Percentiles rank a stretch among this genome's conserved stretches.
These are phyloP conservation scores for Anarhynchus alexandrinus DNA, from an alignment of 2,113 vertebrate genomes.

Conservation along the genomic window DNA sequence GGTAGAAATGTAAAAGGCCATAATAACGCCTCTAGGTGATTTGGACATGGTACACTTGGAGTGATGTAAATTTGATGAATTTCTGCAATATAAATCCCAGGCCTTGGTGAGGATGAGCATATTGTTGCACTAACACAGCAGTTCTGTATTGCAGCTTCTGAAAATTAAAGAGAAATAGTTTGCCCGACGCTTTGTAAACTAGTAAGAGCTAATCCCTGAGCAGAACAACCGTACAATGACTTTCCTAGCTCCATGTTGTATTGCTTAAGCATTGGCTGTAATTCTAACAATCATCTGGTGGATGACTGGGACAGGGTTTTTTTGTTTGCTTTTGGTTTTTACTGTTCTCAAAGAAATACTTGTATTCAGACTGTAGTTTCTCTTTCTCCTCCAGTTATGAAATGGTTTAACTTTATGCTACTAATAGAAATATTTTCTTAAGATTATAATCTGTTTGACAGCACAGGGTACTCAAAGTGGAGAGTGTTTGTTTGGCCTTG, in stretches of 20 bases:
- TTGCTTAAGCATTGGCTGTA: slow-evolving; percentile 28
- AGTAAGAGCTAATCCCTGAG: slow-evolving; percentile 23
- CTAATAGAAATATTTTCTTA: background rate
- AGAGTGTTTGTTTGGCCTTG: background rate
- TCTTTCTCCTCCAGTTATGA: slow-evolving; percentile 10
- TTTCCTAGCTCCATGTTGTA: slow-evolving; percentile 1
- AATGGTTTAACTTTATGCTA: slow-evolving; percentile 20
- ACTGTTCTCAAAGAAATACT: slow-evolving; percentile 14
- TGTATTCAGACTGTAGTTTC: slow-evolving; percentile 7
- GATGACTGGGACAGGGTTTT: background rate
- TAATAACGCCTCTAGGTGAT: background rate
- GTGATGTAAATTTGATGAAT: background rate
- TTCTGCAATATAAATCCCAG: slow-evolving; percentile 14
- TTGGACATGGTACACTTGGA: background rate
- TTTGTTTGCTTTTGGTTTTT: background rate
- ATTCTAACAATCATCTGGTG: slow-evolving; percentile 30
- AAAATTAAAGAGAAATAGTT: slow-evolving; percentile 16
- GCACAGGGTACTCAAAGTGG: background rate
- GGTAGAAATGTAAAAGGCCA: background rate
- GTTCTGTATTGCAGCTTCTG: slow-evolving; percentile 49
- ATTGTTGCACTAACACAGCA: slow-evolving; percentile 5
- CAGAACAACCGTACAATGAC: background rate
- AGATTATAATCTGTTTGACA: slow-evolving; percentile 25
- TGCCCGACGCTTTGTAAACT: background rate
- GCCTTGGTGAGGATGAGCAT: slow-evolving; percentile 27